Conservation (phyloP, 1,140 invertebrate genomes). For the Heliothis subflexa region DNA sequence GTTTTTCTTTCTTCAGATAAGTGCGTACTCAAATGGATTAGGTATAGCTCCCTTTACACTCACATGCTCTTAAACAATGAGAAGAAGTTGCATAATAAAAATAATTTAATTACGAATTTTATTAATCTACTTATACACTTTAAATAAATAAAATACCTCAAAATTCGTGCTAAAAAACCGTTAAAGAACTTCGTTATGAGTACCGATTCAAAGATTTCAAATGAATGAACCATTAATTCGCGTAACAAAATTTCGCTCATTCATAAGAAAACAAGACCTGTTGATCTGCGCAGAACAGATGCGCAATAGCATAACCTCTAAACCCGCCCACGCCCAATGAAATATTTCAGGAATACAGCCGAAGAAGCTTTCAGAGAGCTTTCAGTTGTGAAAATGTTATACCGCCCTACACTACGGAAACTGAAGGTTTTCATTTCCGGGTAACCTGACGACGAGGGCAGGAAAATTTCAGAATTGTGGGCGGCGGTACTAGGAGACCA, state of each 20-base stretch:
- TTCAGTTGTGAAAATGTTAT: slow-evolving; percentile 13
- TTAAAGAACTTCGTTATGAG: not conserved
- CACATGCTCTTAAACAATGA: too few species aligned
- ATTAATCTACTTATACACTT: too few species aligned
- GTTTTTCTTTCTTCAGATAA: too few species aligned
- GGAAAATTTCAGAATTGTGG: slow-evolving; percentile 85
- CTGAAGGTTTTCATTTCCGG: slow-evolving; percentile 73
- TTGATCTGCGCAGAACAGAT: slow-evolving; percentile 66
- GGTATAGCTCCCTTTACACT: too few species aligned
- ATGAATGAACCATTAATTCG: not conserved
- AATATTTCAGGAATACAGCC: slow-evolving; percentile 7
- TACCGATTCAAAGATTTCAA: not conserved
- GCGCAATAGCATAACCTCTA: slow-evolving; percentile 61
- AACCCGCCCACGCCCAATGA: not conserved
- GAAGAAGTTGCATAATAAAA: too few species aligned
- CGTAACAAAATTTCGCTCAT: not conserved
- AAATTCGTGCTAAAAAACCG: too few species aligned
- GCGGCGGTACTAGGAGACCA: slow-evolving; percentile 77
- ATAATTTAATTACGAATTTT: too few species aligned
- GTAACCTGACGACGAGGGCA: slow-evolving; percentile 79
- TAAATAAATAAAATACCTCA: too few species aligned
- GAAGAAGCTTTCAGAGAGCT: slow-evolving; percentile 19
- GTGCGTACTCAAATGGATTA: too few species aligned
- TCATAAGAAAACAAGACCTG: slow-evolving; percentile 14
- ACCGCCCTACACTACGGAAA: slow-evolving; percentile 79